Percentiles rank a stretch among this genome's conserved stretches.
Evolutionary conservation across 2,888 invertebrate species (phyloP).

Genomic region (Hesperia comma): DNA sequence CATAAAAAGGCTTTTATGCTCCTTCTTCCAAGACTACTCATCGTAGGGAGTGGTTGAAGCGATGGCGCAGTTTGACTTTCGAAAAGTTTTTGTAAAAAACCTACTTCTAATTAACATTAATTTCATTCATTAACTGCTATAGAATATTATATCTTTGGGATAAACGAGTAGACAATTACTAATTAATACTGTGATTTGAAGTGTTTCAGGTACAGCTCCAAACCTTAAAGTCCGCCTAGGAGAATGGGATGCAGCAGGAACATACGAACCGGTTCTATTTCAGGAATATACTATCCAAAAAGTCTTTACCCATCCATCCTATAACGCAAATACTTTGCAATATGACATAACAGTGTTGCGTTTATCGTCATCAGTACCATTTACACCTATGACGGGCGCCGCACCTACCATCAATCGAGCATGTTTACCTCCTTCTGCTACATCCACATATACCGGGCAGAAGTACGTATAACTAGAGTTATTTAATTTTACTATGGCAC

Average conservation of each 20-base stretch:
- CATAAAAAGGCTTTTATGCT: too few relatives aligned
- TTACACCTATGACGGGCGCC: slow-evolving; percentile 72
- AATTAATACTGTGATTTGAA: slow-evolving; percentile 40
- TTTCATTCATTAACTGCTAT: too few relatives aligned
- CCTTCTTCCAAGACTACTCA: too few relatives aligned
- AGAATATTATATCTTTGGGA: background rate
- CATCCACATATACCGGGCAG: slow-evolving; percentile 74
- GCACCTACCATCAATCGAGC: slow-evolving; percentile 85
- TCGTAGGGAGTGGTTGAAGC: too few relatives aligned
- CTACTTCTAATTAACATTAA: too few relatives aligned
- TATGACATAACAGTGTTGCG: slow-evolving; percentile 92
- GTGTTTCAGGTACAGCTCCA: slow-evolving; percentile 75
- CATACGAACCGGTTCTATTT: slow-evolving; percentile 86
- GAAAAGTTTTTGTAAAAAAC: too few relatives aligned
- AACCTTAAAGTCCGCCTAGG: slow-evolving; percentile 88
- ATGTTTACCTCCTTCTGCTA: slow-evolving; percentile 81
- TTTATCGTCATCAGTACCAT: slow-evolving; percentile 83
- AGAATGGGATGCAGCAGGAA: slow-evolving; percentile 89
- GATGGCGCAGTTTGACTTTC: too few relatives aligned
- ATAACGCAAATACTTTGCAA: slow-evolving; percentile 87
- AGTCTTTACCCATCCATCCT: slow-evolving; percentile 86
- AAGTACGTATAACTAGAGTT: slow-evolving; percentile 67
- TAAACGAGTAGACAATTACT: background rate
- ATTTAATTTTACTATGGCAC: too few relatives aligned
- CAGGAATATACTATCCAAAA: slow-evolving; percentile 84